Percentiles rank a stretch among this genome's conserved stretches.
phyloP scores from a whole-genome alignment of 2,797 vertebrate species.

The Decapterus maruadsi region DNA sequence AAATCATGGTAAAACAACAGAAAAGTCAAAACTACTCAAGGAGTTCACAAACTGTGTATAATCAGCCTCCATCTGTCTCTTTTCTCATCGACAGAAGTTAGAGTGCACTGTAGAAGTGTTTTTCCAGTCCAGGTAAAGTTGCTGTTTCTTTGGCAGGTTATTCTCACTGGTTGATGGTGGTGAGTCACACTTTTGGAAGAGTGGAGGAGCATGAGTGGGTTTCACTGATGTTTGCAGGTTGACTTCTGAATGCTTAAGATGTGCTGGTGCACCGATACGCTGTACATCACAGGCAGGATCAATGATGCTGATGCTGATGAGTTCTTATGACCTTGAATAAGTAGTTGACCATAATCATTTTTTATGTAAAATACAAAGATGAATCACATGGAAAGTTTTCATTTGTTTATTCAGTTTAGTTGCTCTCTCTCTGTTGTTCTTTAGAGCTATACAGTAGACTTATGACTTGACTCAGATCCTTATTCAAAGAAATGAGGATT shows the following conservation, averaged over 20 bases:
- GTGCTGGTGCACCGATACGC: slow-evolving; percentile 31
- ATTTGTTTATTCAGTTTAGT: neutral
- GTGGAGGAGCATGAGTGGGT: slow-evolving; percentile 64
- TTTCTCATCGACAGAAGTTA: neutral
- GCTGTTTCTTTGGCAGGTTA: slow-evolving; percentile 43
- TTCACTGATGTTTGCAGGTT: slow-evolving; percentile 62
- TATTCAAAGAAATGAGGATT: neutral
- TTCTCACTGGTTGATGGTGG: slow-evolving; percentile 55
- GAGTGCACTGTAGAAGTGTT: neutral
- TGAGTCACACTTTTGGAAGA: slow-evolving; percentile 70
- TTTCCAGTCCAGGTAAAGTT: slow-evolving; percentile 43
- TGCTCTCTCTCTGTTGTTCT: neutral
- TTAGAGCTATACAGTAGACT: neutral
- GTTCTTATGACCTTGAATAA: neutral
- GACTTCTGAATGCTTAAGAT: slow-evolving; percentile 54
- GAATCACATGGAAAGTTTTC: neutral
- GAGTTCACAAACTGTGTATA: no score
- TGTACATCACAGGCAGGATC: neutral
- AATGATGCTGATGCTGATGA: slow-evolving; percentile 1
- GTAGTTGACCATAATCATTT: neutral
- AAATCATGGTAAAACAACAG: no score
- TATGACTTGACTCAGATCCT: no score
- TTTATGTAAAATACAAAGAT: neutral
- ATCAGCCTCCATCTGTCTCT: neutral
- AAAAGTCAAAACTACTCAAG: no score